Percentiles rank a stretch among this genome's conserved stretches.
These are phyloP conservation scores for Orchestia grillus DNA, from an alignment of 1,140 invertebrate genomes.

Conservation along the genomic window DNA sequence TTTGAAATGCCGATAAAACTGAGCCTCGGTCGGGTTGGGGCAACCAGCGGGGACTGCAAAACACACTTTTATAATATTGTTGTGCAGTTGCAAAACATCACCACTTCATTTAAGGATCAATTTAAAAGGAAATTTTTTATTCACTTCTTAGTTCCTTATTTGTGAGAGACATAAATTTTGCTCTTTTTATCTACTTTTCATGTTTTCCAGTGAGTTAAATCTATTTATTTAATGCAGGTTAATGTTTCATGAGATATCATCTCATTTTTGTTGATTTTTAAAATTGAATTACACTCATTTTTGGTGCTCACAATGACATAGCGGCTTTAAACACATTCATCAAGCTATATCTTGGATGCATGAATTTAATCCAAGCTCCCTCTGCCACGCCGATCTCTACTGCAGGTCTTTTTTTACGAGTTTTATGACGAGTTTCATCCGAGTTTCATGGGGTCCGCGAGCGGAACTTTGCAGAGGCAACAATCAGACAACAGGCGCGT, in stretches of 20 bases:
- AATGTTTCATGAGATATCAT: not conserved
- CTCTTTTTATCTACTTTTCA: not conserved
- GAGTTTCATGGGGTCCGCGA: slow-evolving; percentile 9
- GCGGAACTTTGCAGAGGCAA: slow-evolving; percentile 38
- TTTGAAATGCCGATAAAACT: not conserved
- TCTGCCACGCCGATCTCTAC: not conserved
- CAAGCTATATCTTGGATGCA: not conserved
- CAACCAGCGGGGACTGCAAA: not conserved
- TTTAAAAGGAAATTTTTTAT: not conserved
- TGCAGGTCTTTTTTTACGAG: not conserved
- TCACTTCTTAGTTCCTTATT: not conserved
- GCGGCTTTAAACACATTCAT: not conserved
- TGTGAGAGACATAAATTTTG: not conserved
- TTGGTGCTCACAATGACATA: not conserved
- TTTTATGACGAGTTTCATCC: not conserved
- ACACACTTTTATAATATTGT: not conserved
- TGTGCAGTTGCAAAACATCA: not conserved
- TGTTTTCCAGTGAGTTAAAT: not conserved
- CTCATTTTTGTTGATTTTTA: not conserved
- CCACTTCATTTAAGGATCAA: not conserved
- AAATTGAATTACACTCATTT: not conserved
- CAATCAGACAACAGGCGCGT: slow-evolving; percentile 19
- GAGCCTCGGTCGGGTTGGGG: not conserved
- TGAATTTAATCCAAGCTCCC: not conserved
- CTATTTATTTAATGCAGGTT: not conserved